Percentiles rank a stretch among this genome's conserved stretches.
Conservation (phyloP, 2,888 invertebrate species). For the Hofmannophila pseudospretella region DNA sequence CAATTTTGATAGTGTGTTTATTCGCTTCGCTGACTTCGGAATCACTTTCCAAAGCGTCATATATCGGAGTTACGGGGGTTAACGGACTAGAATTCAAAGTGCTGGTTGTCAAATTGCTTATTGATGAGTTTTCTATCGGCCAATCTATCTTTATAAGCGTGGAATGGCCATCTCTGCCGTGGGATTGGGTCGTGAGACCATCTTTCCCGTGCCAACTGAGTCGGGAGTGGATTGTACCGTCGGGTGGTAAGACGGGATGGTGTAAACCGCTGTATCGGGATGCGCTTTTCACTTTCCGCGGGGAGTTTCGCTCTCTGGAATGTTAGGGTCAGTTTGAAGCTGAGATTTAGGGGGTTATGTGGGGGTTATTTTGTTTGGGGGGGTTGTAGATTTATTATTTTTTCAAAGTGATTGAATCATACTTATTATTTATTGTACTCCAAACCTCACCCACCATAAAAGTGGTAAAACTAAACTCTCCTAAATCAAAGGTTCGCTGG, state of each 20-base stretch:
- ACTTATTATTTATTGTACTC: too few species aligned
- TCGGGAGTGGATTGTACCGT: constrained; percentile 28
- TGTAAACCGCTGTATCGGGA: constrained; percentile 58
- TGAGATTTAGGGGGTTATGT: not conserved
- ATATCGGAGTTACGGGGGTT: constrained; percentile 55
- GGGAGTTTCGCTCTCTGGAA: constrained; percentile 68
- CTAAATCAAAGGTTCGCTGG: too few species aligned
- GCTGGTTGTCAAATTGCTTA: constrained; percentile 48
- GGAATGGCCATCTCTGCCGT: constrained; percentile 41
- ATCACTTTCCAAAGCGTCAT: constrained; percentile 66
- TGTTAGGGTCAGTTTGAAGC: constrained; percentile 20
- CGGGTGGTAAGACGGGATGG: constrained; percentile 24
- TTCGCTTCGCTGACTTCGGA: constrained; percentile 59
- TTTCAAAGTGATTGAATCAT: too few species aligned
- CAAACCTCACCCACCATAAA: too few species aligned
- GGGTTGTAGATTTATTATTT: not conserved
- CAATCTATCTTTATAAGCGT: constrained; percentile 69
- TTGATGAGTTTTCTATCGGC: constrained; percentile 52
- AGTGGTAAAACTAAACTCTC: too few species aligned
- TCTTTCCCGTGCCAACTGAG: constrained; percentile 70
- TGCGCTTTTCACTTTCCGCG: constrained; percentile 52
- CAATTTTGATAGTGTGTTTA: constrained; percentile 58
- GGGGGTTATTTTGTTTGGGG: not conserved
- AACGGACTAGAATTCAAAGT: constrained; percentile 54
- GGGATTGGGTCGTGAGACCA: constrained; percentile 5